Conservation (phyloP, 2,113 vertebrate species). For the Numida meleagris region DNA sequence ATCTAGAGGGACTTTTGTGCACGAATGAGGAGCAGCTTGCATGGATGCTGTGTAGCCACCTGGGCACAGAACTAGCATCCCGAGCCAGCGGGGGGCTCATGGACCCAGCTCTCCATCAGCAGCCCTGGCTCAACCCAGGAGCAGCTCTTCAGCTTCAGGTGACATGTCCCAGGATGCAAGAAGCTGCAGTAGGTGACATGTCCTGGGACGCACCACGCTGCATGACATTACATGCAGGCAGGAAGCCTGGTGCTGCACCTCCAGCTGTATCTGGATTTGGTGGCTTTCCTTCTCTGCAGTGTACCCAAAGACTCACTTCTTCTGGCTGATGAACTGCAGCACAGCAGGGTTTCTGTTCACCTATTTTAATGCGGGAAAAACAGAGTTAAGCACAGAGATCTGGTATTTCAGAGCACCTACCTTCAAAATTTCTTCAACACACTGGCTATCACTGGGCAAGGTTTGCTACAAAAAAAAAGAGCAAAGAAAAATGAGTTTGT, state of each 20-base stretch:
- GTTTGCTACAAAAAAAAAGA: slow-evolving; percentile 74
- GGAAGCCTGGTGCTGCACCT: neutral
- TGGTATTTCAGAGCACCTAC: slow-evolving; percentile 73
- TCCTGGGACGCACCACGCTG: neutral
- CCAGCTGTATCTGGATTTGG: neutral
- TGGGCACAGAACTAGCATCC: neutral
- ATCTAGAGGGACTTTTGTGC: neutral
- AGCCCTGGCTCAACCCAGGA: neutral
- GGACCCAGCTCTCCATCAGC: neutral
- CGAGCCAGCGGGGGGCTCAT: neutral
- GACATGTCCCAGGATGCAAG: neutral
- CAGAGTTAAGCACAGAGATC: neutral
- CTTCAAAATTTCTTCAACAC: slow-evolving; percentile 92
- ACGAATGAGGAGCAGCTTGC: neutral
- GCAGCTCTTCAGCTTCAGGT: neutral
- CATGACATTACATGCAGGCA: neutral
- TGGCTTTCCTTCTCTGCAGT: neutral
- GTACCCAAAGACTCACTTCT: neutral
- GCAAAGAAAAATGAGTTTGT: neutral
- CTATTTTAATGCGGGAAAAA: neutral
- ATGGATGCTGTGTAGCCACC: neutral
- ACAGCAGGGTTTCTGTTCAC: neutral
- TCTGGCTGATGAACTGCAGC: neutral
- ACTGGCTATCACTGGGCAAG: slow-evolving; percentile 82
- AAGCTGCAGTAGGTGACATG: neutral